Base-by-base conservation (phyloP, 2,113 vertebrate species). In the Ceuthmochares aereus region DNA sequence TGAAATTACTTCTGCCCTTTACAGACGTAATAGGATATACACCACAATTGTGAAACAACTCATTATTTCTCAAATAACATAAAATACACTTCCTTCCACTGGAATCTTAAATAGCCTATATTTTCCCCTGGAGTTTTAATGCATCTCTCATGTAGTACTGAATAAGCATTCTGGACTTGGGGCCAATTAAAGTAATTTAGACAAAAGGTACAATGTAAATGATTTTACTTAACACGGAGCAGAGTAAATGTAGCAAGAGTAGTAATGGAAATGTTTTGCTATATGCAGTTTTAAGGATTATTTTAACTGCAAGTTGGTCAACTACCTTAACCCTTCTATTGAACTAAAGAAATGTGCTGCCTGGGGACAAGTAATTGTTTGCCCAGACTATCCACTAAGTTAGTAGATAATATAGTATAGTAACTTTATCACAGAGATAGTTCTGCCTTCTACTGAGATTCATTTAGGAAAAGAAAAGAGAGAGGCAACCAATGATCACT, bases 41-140 rank as follows among this genome's bases (percentile, higher is more conserved):
- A 47, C 32, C 13, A 15, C 87, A 87, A 91, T 56, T 93, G 32
- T 49, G 81, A 27, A 14, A 59, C 29, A 94, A 84, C 29, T 32
- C 10, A 34, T 59, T 82, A 72, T 87, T 89, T 84, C 26, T 89
- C 69, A 95, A 75, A 89, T 55, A 58, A 30, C 23, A 67, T 49
- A 93, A 95, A 91, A 91, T 72, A 74, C 10, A 56, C 14, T 74
- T 75, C 34, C 72, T 95, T 85, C 66, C 17, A 72, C 30, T 73
- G 25, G 6, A 75, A 52, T 78, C 40, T 89, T 87, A 85, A 64
- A 68, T 68, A 87, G 12, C 29, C 52, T 76, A 2, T 69, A 54
- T 93, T 87, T 95, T 85, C 36, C 62, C 64, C 52, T 56, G 30
- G 42, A 81, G 40, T 81, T 94, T 81, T 87, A 92, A 80, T 63